Base-by-base conservation (phyloP, 2,113 vertebrate species). In the Columba livia region DNA sequence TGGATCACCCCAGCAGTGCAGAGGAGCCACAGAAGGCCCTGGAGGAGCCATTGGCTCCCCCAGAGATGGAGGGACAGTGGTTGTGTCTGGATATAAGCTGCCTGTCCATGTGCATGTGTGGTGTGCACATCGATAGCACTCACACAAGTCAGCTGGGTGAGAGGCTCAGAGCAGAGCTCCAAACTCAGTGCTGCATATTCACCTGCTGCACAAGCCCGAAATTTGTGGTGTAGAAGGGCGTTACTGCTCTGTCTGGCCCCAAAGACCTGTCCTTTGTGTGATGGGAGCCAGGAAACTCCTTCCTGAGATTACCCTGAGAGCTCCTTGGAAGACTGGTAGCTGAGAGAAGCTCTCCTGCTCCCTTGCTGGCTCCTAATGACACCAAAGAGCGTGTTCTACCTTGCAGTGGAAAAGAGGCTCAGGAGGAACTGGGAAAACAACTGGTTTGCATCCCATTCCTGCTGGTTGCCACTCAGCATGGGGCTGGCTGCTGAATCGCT, bases 341-440 rank as follows among this genome's bases (percentile, higher is more conserved):
- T 79, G 38, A 64, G 42, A 42, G 11, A 53, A 21, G 54, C 23
- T 71, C 31, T 83, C 7, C 57, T 3, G 1, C 20, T 74, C n/a
- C 53, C 26, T n/a, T 57, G 23, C 12, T 32, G 11, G 32, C 42
- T 66, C 11, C 18, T 34, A 67, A 0, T 0, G 0, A 10, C 2
- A 9, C 19, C 50, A 47, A 86, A 50, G 34, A 62, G 36, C 31
- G 56, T 5, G 2, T 79, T 23, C 32, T 65, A 75, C 53, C 60
- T 62, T 31, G 13, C 36, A 48, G 48, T 0, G 18, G 74, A 56
- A 82, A 91, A 86, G 51, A 85, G 60, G 69, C 19, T 82, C 15
- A 25, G 18, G 36, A 72, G 8, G 14, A 28, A 6, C 60, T 69
- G 66, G 47, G 36, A 32, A 70, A 70, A 66, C 4, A 31, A 21